Evolutionary conservation across 2,888 invertebrate genomes (phyloP), one percentile per base, ranked within the genome.

Genomic region (Philopedon plagiatum): DNA sequence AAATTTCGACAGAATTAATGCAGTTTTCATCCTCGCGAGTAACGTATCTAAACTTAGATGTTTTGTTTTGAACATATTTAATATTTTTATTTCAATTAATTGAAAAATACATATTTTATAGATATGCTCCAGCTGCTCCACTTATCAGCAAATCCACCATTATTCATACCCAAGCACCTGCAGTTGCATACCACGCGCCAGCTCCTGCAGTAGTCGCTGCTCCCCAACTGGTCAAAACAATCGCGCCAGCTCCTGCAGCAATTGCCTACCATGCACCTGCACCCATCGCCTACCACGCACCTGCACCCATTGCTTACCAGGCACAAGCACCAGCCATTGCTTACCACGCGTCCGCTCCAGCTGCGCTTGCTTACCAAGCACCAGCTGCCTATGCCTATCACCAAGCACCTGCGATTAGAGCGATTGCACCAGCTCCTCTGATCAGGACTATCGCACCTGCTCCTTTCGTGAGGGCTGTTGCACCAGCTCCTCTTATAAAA

Each of bases 361-460:
- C 49, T 21, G 44, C 19, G 2, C 4, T 56, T 44, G 29, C 62
- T n/a, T 62, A 62, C 32, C 86, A 86, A 0, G 87, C 87, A 1
- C 80, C 81, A 83, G 4, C 83, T 82, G 79, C 73, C 41, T 39
- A 78, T 78, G 26, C 51, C 51, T 56, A 15, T 9, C 44, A 44
- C 9, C n/a, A n/a, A n/a, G n/a, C n/a, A n/a, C n/a, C n/a, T n/a
- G n/a, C n/a, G n/a, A n/a, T n/a, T n/a, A n/a, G n/a, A n/a, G n/a
- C n/a, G n/a, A n/a, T n/a, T n/a, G 49, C 49, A 19, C 34, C 83
- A 11, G 85, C 86, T 75, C 84, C 41, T 9, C 4, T 82, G 72
- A n/a, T n/a, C n/a, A n/a, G n/a, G 85, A 81, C 0, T 61, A 62
- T 18, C 13, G 51, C 51, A 8, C 44, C 19, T 9, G 56, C 56